phyloP scores from a whole-genome alignment of 2,797 vertebrate species.

The Myoxocephalus aenaeus region DNA sequence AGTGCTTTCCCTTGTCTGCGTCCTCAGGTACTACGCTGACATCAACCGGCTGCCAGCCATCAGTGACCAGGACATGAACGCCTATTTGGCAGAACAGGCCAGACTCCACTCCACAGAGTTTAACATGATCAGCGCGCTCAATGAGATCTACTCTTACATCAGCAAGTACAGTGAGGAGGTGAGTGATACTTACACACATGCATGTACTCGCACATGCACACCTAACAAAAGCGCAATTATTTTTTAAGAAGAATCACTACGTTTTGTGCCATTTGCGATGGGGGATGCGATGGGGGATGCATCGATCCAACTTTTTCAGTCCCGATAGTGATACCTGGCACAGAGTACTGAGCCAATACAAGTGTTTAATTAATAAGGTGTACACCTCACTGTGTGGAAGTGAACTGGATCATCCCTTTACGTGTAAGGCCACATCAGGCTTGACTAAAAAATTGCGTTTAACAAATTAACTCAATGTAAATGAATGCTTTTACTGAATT shows the following conservation, averaged over 20 bases:
- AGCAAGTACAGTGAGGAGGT: conserved; percentile 99
- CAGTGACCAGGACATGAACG: conserved; percentile 99
- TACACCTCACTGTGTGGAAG: too few species aligned
- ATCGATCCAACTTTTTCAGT: too few species aligned
- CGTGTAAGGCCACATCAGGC: background rate
- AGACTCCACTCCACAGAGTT: conserved; percentile 95
- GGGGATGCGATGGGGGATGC: background rate
- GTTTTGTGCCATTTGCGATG: background rate
- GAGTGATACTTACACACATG: conserved; percentile 17
- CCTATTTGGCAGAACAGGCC: conserved; percentile 97
- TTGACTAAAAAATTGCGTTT: too few species aligned
- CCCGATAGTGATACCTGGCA: background rate
- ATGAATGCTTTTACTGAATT: too few species aligned
- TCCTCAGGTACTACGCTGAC: conserved; percentile 96
- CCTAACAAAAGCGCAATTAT: background rate
- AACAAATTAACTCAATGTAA: too few species aligned
- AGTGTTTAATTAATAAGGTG: too few species aligned
- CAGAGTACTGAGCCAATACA: background rate
- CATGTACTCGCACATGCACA: background rate
- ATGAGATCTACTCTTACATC: conserved; percentile 98
- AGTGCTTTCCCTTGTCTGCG: conserved; percentile 33
- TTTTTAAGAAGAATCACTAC: background rate
- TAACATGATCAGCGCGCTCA: conserved; percentile 98
- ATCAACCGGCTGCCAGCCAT: conserved; percentile 97
- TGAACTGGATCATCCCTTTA: too few species aligned